Base-by-base conservation (phyloP, 2,113 vertebrate species). In the Garra rufa region DNA sequence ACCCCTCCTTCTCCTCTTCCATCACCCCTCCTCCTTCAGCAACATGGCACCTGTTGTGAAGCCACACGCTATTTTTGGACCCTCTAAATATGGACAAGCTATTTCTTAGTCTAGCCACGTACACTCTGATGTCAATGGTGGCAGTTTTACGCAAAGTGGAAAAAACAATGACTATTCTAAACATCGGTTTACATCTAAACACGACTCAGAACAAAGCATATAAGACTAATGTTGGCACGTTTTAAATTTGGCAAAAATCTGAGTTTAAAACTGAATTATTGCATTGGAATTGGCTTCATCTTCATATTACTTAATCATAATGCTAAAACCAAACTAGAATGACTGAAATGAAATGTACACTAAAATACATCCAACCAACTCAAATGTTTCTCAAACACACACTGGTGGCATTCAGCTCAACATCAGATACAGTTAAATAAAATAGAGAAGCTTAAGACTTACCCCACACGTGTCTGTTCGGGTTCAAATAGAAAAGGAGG, bases 51-150 rank as follows among this genome's bases (percentile, higher is more conserved):
- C 96, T 95, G 95, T 92, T 94, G 88, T 90, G 86, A 85, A 92
- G 93, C 90, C 90, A 91, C 89, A 9, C 85, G 93, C 91, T 98
- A 97, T 97, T 97, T 97, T 94, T 91, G 94, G 95, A 87, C 75
- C 74, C 82, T 95, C 95, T 96, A 95, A 95, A 96, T 93, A 86
- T 90, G 91, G 92, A 90, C 89, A 84, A 81, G 89, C 88, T 88
- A 89, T 91, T 94, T 93, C 75, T 83, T 83, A 87, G 80, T 87
- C 86, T 48, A 55, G 34, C 61, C 86, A 85, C 85, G 67, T 86
- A 80, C 48, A 50, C 38, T 52, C 75, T 85, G 79, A 76, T 86
- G 81, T 86, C 88, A 89, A 67, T 81, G 61, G 65, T 48, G 74
- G 69, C 59, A 59, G 59, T 76, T 76, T 74, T 76, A 73, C 59